Percentiles rank a stretch among this genome's conserved stretches.
Conservation (phyloP, 2,797 vertebrate species). For the Mallotus villosus region DNA sequence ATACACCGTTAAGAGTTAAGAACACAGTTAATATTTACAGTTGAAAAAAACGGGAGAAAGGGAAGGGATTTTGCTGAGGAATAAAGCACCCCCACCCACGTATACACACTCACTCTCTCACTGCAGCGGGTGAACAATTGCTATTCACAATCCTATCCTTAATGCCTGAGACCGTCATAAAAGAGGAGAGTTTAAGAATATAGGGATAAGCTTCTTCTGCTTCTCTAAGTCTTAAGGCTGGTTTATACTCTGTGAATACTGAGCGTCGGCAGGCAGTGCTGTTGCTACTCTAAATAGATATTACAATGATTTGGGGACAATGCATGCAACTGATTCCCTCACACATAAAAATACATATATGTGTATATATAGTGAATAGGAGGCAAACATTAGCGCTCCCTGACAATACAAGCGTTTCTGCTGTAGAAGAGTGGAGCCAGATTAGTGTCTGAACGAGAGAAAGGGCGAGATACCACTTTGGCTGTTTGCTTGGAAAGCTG, state of each 20-base stretch:
- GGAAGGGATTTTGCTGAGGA: conserved; percentile 74
- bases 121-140: conserved; percentile 82
- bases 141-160: conserved; percentile 86
- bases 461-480: conserved; percentile 78
- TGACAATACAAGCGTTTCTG: conserved; percentile 76
- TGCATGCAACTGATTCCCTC: conserved; percentile 76
- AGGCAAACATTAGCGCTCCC: conserved; percentile 76
- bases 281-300: conserved; percentile 87
- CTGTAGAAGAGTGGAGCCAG: conserved; percentile 78
- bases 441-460: conserved; percentile 82
- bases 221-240: conserved; percentile 84
- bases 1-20: conserved; percentile 81
- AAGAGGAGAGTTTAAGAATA: conserved; percentile 85
- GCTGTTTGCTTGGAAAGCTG: conserved; percentile 78
- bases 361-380: conserved; percentile 78
- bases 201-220: conserved; percentile 85
- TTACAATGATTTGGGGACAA: conserved; percentile 88
- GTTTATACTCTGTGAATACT: conserved; percentile 83
- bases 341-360: conserved; percentile 80
- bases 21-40: conserved; percentile 83
- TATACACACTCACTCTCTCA: conserved; percentile 76
- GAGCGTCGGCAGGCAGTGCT: conserved; percentile 78
- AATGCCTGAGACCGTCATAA: conserved; percentile 86
- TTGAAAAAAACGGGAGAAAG: conserved; percentile 62
- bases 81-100: conserved; percentile 83